Evolutionary conservation across 2,113 vertebrate species (phyloP).

Genomic region (Hystrix cristata): DNA sequence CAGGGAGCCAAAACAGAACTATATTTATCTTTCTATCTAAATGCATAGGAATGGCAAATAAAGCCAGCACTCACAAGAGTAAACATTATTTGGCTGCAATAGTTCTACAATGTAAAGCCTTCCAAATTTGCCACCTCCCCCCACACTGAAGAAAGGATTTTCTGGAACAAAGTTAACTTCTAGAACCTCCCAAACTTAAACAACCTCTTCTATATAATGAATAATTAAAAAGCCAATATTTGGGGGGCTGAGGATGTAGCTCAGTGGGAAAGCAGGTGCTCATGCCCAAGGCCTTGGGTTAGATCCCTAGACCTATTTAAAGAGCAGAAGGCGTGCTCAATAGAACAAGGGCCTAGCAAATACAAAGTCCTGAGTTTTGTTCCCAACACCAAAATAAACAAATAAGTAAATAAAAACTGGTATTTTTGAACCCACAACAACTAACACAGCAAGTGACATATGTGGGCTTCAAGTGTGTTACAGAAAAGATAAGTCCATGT

Average conservation of each 20-base stretch:
- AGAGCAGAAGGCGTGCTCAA: too few relatives aligned
- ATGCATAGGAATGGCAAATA: conserved; percentile 81
- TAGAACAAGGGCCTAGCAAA: neutral
- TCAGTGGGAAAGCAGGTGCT: neutral
- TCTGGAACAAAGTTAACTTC: neutral
- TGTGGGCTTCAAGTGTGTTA: neutral
- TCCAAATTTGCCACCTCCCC: neutral
- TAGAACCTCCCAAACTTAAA: neutral
- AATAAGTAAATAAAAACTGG: neutral
- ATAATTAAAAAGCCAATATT: neutral
- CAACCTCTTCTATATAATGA: neutral
- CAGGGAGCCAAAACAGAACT: conserved; percentile 68
- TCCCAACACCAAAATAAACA: neutral
- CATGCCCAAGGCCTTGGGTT: neutral
- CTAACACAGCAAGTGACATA: neutral
- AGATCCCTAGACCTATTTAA: neutral
- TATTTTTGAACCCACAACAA: neutral
- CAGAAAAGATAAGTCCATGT: neutral
- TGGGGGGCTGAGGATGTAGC: neutral
- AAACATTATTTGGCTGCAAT: conserved; percentile 24
- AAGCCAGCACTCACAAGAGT: conserved; percentile 62
- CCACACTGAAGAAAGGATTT: conserved; percentile 29
- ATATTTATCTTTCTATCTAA: conserved; percentile 77
- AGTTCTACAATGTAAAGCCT: neutral
- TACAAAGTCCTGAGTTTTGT: neutral